Percentiles rank a stretch among this genome's conserved stretches.
Evolutionary conservation across 2,113 vertebrate genomes (phyloP).

Genomic region (Callipepla californica): DNA sequence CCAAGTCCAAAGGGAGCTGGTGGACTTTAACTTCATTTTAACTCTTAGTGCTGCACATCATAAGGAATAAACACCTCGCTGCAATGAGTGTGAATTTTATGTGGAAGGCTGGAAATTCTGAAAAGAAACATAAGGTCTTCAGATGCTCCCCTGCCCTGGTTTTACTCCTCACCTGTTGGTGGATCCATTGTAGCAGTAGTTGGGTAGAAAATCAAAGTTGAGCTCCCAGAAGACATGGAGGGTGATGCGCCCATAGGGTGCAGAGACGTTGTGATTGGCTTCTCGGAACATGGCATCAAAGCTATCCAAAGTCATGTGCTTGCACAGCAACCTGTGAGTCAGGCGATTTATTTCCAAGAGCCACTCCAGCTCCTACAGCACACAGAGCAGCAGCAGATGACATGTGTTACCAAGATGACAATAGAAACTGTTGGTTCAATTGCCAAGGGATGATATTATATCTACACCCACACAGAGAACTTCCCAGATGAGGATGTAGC

Average conservation of each 20-base stretch:
- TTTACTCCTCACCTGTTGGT: constrained; percentile 89
- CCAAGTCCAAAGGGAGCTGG: not conserved
- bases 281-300: constrained; percentile 99
- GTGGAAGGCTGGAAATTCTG: not conserved
- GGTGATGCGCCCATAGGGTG: constrained; percentile 98
- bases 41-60: not conserved
- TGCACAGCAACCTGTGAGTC: constrained; percentile 94
- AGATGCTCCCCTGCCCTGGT: not conserved
- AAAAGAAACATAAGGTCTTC: not conserved
- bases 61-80: not conserved
- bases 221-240: constrained; percentile 99
- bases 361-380: constrained; percentile 94
- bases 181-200: constrained; percentile 99
- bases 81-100: rapidly evolving
- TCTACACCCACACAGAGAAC: not conserved
- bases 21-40: not conserved
- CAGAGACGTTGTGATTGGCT: constrained; percentile 98
- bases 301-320: constrained; percentile 98
- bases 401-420: not conserved
- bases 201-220: constrained; percentile 98
- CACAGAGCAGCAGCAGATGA: not conserved
- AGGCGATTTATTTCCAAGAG: constrained; percentile 96
- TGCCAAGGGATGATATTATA: not conserved
- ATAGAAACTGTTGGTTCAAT: not conserved
- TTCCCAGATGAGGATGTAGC: not conserved